Evolutionary conservation across 2,888 invertebrate species (phyloP).

Genomic region (Phania funesta): DNA sequence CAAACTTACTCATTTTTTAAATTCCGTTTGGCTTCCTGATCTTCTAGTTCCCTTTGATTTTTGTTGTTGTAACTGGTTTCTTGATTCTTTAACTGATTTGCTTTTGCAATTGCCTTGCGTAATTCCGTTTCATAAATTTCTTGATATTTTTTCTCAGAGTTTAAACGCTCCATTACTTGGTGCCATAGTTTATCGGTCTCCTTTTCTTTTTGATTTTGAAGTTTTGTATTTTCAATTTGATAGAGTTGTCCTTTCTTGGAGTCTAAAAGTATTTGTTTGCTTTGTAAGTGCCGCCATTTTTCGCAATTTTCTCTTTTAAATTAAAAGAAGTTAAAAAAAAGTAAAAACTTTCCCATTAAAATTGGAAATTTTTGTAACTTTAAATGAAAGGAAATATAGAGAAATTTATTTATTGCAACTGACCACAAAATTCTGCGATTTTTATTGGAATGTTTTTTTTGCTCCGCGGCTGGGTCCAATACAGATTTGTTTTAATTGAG

Average conservation of each 20-base stretch:
- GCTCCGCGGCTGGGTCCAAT: too few relatives aligned
- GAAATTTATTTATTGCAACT: not conserved
- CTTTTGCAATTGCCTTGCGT: conserved; percentile 50
- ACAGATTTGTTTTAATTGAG: too few relatives aligned
- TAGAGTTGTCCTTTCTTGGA: conserved; percentile 68
- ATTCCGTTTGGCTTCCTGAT: conserved; percentile 6
- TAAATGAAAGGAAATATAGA: too few relatives aligned
- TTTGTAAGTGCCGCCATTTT: conserved; percentile 65
- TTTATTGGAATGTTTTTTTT: too few relatives aligned
- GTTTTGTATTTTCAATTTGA: conserved; percentile 68
- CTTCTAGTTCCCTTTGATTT: conserved; percentile 1
- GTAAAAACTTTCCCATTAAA: too few relatives aligned
- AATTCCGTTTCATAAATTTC: conserved; percentile 57
- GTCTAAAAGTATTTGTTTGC: conserved; percentile 65
- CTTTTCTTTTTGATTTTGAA: conserved; percentile 49
- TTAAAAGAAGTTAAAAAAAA: not conserved
- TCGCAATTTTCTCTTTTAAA: conserved; percentile 69
- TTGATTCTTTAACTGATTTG: conserved; percentile 55
- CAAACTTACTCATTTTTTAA: conserved; percentile 55
- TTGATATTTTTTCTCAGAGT: conserved; percentile 65
- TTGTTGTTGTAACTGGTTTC: conserved; percentile 10
- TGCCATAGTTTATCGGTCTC: conserved; percentile 66
- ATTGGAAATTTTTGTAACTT: too few relatives aligned
- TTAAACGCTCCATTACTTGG: conserved; percentile 49
- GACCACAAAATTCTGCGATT: too few relatives aligned